phyloP scores from a whole-genome alignment of 2,113 vertebrate genomes.

The Coptodon rendalli region DNA sequence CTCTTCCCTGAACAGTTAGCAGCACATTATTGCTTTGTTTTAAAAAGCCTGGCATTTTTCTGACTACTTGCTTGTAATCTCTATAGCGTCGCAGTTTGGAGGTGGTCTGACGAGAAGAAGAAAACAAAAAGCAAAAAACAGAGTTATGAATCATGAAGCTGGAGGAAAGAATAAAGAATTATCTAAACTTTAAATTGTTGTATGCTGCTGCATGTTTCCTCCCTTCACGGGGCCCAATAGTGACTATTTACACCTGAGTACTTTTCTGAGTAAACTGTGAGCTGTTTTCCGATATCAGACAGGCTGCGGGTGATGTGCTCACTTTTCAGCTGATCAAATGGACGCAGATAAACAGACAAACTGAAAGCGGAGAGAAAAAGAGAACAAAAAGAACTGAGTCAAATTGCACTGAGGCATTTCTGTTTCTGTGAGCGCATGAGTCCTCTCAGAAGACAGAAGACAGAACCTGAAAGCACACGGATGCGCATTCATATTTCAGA shows the following conservation, averaged over 20 bases:
- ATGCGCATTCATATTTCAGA: neutral
- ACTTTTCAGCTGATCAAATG: neutral
- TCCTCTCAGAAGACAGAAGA: neutral
- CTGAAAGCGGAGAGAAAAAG: neutral
- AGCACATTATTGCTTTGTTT: neutral
- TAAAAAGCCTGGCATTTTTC: neutral
- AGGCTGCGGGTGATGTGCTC: neutral
- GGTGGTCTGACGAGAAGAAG: neutral
- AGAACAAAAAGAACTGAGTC: neutral
- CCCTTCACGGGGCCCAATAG: neutral
- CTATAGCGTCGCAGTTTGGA: neutral
- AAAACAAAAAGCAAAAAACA: neutral
- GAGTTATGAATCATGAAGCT: neutral
- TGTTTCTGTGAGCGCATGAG: neutral
- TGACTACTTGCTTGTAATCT: neutral
- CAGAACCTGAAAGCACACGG: neutral
- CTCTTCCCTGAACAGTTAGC: neutral
- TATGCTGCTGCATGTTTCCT: neutral
- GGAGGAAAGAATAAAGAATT: neutral
- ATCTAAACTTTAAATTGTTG: neutral
- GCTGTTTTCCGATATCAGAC: neutral
- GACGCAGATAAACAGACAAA: neutral
- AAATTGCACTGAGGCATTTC: neutral
- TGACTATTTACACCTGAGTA: neutral
- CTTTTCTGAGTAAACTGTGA: neutral